phyloP scores from a whole-genome alignment of 92 coral and sea anemone species.

The Heteractis magnifica region DNA sequence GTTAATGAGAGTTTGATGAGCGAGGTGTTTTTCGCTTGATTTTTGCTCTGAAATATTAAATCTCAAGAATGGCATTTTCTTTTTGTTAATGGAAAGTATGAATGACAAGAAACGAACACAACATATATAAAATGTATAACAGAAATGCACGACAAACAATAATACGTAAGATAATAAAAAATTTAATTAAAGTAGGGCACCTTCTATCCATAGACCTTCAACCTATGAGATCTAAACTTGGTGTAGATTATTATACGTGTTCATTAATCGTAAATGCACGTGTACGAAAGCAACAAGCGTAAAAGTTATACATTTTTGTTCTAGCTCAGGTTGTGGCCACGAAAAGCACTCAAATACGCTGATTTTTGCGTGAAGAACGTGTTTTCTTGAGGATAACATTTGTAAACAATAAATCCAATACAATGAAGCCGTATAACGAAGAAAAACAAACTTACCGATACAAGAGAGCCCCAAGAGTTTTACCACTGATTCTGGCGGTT shows the following conservation, averaged over 20 bases:
- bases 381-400: not conserved
- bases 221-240: not conserved
- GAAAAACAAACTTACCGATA: conserved; percentile 53
- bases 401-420: not conserved
- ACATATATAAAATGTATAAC: not conserved
- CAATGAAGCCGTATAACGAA: not conserved
- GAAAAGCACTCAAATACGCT: not conserved
- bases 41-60: too few species aligned
- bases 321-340: not conserved
- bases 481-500: conserved; percentile 54
- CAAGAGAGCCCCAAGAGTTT: conserved; percentile 72
- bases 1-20: too few species aligned
- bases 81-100: not conserved
- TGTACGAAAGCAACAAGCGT: conserved; percentile 1
- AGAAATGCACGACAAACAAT: not conserved
- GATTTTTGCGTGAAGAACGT: not conserved
- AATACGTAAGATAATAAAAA: not conserved
- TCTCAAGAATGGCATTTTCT: too few species aligned
- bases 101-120: not conserved
- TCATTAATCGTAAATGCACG: not conserved
- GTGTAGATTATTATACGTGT: not conserved
- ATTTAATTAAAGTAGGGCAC: not conserved
- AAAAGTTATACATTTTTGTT: not conserved
- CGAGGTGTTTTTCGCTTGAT: too few species aligned
- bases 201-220: not conserved